Percentiles rank a stretch among this genome's conserved stretches.
phyloP scores from a whole-genome alignment of 2,888 invertebrate species.

The Aphidoletes aphidimyza region DNA sequence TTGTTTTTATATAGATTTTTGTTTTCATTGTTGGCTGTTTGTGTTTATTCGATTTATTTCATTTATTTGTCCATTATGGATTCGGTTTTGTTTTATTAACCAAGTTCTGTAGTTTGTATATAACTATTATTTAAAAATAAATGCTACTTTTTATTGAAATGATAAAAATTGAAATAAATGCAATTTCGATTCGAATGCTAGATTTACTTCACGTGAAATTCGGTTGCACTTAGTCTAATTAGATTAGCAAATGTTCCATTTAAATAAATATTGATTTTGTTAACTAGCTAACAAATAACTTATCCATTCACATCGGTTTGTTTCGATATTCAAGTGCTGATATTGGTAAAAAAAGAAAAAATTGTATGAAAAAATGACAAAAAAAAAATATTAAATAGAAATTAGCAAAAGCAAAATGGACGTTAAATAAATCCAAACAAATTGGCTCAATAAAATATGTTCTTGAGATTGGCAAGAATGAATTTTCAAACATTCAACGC shows the following conservation, averaged over 20 bases:
- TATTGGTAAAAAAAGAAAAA: not conserved
- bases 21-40: slow-evolving; percentile 1
- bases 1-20: too few relatives aligned
- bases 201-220: not conserved
- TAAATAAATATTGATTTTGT: not conserved
- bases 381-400: not conserved
- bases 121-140: slow-evolving; percentile 4
- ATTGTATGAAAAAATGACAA: not conserved
- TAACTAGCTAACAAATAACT: slow-evolving; percentile 6
- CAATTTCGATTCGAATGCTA: slow-evolving; percentile 20
- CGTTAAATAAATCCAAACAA: slow-evolving; percentile 46
- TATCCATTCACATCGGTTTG: not conserved
- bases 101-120: not conserved
- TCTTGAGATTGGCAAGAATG: not conserved
- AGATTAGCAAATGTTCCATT: not conserved
- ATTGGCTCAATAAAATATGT: not conserved
- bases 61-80: slow-evolving; percentile 18
- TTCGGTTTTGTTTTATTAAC: not conserved
- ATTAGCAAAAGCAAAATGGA: slow-evolving; percentile 31
- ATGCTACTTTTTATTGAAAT: not conserved
- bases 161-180: slow-evolving; percentile 11
- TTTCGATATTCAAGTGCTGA: not conserved
- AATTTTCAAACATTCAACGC: not conserved
- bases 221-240: not conserved
- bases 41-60: too few relatives aligned